A percentile compares a stretch with the other conserved stretches of the same genome.
Conservation (phyloP, 2,888 invertebrate species). For the Thera britannica region DNA sequence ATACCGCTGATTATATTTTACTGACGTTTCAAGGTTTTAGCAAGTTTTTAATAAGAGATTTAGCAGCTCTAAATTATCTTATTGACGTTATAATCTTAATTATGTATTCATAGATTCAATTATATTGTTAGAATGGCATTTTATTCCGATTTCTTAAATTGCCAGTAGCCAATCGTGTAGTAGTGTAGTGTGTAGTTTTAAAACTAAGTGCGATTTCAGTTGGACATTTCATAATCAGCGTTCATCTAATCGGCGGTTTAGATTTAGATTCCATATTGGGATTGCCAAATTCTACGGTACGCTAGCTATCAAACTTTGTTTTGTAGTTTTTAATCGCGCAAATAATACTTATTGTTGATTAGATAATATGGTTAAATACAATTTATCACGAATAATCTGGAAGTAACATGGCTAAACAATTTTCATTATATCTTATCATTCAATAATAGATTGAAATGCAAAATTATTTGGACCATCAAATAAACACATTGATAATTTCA, state of each 20-base stretch:
- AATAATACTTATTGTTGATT: background rate
- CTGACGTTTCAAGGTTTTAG: too few species aligned
- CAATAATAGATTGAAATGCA: too few species aligned
- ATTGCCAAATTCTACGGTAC: constrained; percentile 8
- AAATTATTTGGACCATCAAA: too few species aligned
- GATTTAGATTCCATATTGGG: background rate
- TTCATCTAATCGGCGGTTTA: constrained; percentile 8
- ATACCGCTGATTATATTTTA: too few species aligned
- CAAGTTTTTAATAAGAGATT: too few species aligned
- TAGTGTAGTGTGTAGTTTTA: too few species aligned
- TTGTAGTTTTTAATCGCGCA: constrained; percentile 1
- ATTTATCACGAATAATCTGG: background rate
- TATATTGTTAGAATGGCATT: too few species aligned
- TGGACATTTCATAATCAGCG: constrained; percentile 27
- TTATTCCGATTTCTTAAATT: background rate
- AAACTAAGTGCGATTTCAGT: constrained; percentile 6
- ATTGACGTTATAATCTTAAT: too few species aligned
- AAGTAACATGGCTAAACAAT: background rate
- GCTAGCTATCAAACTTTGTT: background rate
- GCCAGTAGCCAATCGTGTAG: background rate
- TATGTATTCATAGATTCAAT: too few species aligned
- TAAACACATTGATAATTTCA: too few species aligned
- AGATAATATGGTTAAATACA: background rate
- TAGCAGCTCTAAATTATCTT: too few species aligned
- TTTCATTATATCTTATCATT: too few species aligned